Evolutionary conservation across 2,888 invertebrate species (phyloP).

Genomic region (Gastrophysa polygoni): DNA sequence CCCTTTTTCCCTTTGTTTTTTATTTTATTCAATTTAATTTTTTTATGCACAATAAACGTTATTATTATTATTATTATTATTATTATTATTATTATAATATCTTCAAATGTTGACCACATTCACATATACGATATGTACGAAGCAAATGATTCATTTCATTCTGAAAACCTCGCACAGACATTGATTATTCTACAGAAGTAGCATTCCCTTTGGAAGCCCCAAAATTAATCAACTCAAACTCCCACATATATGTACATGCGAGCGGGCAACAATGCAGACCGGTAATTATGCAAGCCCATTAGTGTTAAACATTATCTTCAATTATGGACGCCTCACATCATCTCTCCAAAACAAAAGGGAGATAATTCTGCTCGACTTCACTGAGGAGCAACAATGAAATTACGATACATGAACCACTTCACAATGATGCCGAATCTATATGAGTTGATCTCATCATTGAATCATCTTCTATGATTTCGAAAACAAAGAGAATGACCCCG

Average conservation of each 20-base stretch:
- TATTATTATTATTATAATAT: no score
- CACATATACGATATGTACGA: no score
- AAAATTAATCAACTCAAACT: background rate
- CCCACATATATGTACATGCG: no score
- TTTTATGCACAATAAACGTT: no score
- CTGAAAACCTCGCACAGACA: background rate
- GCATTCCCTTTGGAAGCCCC: background rate
- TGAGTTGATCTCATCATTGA: no score
- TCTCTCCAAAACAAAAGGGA: constrained; percentile 22
- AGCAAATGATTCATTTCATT: no score
- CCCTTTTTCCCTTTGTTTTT: no score
- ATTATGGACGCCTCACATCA: constrained; percentile 25
- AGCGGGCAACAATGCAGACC: background rate
- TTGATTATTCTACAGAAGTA: background rate
- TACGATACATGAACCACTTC: background rate
- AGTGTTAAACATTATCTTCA: constrained; percentile 9
- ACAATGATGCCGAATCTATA: background rate
- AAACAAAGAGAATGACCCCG: no score
- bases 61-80: no score
- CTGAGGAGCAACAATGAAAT: background rate
- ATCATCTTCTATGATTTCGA: no score
- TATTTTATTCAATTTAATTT: no score
- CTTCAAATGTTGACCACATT: no score
- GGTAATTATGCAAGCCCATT: background rate
- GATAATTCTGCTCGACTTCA: background rate